Evolutionary conservation across 1,140 invertebrate genomes (phyloP), one percentile per base, ranked within the genome.

Genomic region (Cotesia chilonis): DNA sequence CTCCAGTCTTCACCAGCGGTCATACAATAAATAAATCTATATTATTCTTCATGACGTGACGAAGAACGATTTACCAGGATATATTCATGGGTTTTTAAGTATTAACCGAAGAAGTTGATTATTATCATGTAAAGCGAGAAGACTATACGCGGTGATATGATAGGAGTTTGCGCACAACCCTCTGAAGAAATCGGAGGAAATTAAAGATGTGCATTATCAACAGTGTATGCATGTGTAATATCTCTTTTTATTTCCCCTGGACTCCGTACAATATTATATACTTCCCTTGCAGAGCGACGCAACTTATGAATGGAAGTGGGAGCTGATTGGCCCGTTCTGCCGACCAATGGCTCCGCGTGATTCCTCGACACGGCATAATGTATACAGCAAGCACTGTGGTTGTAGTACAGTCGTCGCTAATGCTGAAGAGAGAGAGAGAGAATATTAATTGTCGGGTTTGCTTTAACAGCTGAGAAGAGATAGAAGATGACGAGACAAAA

Each of bases 291-390:
- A 74, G 78, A 83, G 77, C 79, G 70, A 64, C 72, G 72, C 77
- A 76, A 81, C 81, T 82, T 81, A 83, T 83, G 81, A 83, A 83
- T 83, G 81, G 80, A 74, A 83, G 76, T 83, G 76, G 20, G 72
- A 71, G 70, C 75, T 60, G 65, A 82, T 83, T 83, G 81, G 81
- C 73, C 64, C 72, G 35, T 14, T 63, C 60, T 57, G 64, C n/a
- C 55, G 20, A 52, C 71, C 71, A 72, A 77, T 77, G 77, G 75
- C 80, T 77, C 77, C 77, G 79, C 69, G 65, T 51, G 75, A 51
- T 52, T 75, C 63, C 68, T 60, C 60, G 41, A 47, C 28, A 38
- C 74, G 57, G 38, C 14, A 37, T 28, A 1, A 28, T 28, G 3
- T 28, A 28, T 28, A 28, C 28, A 28, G 28, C 28, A 28, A 28